Conservation (phyloP, 2,797 vertebrate species). For the Denticeps clupeoides region DNA sequence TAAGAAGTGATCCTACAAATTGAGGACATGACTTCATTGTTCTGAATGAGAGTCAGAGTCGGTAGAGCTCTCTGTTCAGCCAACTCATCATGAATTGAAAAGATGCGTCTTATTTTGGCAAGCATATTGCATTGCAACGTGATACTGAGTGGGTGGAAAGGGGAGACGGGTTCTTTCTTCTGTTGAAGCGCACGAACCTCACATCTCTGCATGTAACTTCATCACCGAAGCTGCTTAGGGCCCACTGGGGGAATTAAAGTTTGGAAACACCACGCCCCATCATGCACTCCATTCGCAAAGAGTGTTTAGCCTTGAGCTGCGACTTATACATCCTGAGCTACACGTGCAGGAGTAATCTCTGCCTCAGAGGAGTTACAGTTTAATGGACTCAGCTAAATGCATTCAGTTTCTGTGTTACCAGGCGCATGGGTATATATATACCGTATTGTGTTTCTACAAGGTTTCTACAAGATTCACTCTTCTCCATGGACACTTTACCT, state of each 20-base stretch:
- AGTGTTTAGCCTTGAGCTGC: conserved; percentile 48
- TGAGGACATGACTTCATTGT: neutral
- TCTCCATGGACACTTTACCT: no score
- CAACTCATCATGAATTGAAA: conserved; percentile 10
- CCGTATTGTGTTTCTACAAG: no score
- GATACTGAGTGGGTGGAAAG: conserved; percentile 54
- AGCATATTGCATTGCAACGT: conserved; percentile 45
- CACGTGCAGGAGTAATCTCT: conserved; percentile 19
- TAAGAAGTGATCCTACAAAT: no score
- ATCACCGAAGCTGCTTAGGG: conserved; percentile 44
- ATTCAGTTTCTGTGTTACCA: conserved; percentile 54
- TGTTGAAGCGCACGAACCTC: conserved; percentile 17
- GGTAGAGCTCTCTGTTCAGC: conserved; percentile 11
- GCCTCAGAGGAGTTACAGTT: conserved; percentile 54
- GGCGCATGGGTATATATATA: conserved; percentile 46
- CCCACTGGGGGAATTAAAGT: conserved; percentile 42
- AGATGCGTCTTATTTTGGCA: conserved; percentile 1
- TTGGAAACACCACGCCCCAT: conserved; percentile 55
- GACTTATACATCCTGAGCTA: conserved; percentile 43
- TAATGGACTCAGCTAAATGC: conserved; percentile 64
- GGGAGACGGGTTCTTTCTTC: conserved; percentile 39
- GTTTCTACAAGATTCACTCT: conserved; percentile 43
- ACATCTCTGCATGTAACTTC: conserved; percentile 50
- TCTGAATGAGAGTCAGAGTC: conserved; percentile 14
- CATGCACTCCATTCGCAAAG: conserved; percentile 39